These are phyloP conservation scores for Echinops telfairi DNA, from an alignment of 2,113 vertebrate genomes.

Conservation along the genomic window DNA sequence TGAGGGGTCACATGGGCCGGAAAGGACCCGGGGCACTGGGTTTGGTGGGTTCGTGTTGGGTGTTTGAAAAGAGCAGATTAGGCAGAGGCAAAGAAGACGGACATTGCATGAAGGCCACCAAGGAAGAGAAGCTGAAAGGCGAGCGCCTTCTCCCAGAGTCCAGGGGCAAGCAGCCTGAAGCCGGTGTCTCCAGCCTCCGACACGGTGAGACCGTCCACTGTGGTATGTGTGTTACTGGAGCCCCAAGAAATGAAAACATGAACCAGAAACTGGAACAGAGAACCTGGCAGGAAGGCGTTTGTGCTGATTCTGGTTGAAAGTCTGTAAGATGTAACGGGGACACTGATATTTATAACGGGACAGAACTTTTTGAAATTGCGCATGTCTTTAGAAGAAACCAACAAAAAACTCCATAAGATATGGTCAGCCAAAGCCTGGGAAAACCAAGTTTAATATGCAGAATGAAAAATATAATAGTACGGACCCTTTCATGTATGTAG, in stretches of 20 bases:
- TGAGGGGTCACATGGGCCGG: too few relatives aligned
- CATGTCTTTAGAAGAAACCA: neutral
- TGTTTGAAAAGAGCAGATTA: too few relatives aligned
- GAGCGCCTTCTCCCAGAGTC: neutral
- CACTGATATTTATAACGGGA: conserved; percentile 3
- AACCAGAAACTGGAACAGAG: neutral
- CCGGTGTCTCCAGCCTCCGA: neutral
- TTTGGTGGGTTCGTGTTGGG: too few relatives aligned
- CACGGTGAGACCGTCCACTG: neutral
- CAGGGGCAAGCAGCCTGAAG: neutral
- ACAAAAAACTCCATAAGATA: neutral
- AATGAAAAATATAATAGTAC: too few relatives aligned
- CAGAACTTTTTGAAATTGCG: conserved; percentile 28
- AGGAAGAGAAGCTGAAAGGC: neutral
- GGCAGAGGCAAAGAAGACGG: too few relatives aligned
- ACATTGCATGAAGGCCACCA: neutral
- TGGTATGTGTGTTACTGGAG: neutral
- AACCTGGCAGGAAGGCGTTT: neutral
- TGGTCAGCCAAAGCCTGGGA: neutral
- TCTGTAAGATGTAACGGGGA: neutral
- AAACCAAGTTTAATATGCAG: neutral
- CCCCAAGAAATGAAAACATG: neutral
- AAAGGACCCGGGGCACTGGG: too few relatives aligned
- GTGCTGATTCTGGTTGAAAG: conserved; percentile 4
- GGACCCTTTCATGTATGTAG: too few relatives aligned